Base-by-base conservation (phyloP, 1,140 invertebrate species). In the Psix sp. region DNA sequence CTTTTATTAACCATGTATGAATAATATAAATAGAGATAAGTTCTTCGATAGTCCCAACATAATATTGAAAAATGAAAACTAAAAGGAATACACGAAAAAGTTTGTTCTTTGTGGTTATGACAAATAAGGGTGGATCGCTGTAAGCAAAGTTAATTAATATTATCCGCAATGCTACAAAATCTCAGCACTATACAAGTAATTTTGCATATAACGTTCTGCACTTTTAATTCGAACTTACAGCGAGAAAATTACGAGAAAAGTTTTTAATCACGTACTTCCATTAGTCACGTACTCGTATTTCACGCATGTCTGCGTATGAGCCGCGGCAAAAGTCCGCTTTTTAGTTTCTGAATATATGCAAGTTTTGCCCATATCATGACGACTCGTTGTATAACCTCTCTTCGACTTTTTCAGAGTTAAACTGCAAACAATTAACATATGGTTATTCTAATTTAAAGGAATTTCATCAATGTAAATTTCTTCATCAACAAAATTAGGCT, bases 221-320 rank as follows among this genome's bases (percentile, higher is more conserved):
- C 42, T 77, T 74, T 75, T 74, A 74, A 79, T 79, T 75, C 66
- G 51, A 74, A 75, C 65, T 77, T 77, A 62, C 66, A 67, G 24
- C 24, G 35, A 45, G 21, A 66, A 83, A 84, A 81, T 82, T 79
- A 81, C 78, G 74, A 76, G 71, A 49, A 79, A 84, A 82, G 71
- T 84, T 84, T 77, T 81, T 82, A 84, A 84, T 80, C 79, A 78
- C 78, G 77, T 81, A 80, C 78, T 72, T 77, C 73, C 79, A 82
- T 81, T 84, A 82, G 77, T 83, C 77, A 81, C 79, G 78, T 78
- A 70, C 76, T 73, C 52, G 48, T 65, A 78, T 76, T 76, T 76
- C 74, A 76, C 74, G 74, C 68, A 76, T 76, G 67, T 72, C 63
- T 76, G 63, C 74, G 63, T 76, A 72, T 65, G 59, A 76, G 59